phyloP scores from a whole-genome alignment of 2,113 vertebrate species.

The Embiotoca jacksoni region DNA sequence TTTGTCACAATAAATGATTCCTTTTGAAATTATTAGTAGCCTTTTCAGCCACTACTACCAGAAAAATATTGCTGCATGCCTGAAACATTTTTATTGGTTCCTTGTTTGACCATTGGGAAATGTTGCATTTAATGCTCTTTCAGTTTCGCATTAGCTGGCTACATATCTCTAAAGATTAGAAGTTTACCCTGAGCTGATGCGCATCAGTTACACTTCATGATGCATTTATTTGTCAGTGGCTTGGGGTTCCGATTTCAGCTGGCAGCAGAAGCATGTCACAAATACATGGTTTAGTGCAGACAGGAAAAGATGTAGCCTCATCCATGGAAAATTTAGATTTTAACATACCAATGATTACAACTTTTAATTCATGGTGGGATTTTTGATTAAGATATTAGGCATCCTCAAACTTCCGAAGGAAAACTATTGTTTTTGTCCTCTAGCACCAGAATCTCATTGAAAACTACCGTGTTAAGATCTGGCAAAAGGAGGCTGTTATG shows the following conservation, averaged over 20 bases:
- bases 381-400: conserved; percentile 12
- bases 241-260: conserved; percentile 57
- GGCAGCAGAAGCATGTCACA: conserved; percentile 54
- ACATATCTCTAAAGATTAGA: conserved; percentile 60
- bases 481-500: conserved; percentile 19
- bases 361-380: conserved; percentile 17
- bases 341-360: conserved; percentile 13
- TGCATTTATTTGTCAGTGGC: conserved; percentile 67
- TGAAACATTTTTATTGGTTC: conserved; percentile 32
- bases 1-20: not conserved
- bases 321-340: conserved; percentile 6
- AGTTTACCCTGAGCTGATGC: conserved; percentile 60
- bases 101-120: conserved; percentile 24
- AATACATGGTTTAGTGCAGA: conserved; percentile 29
- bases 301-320: conserved; percentile 20
- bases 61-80: not conserved
- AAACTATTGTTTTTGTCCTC: not conserved
- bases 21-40: not conserved
- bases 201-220: conserved; percentile 70
- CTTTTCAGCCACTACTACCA: not conserved
- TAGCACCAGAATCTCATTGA: not conserved
- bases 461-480: conserved; percentile 12
- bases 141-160: conserved; percentile 33
- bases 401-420: conserved; percentile 11
- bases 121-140: conserved; percentile 50